These are phyloP conservation scores for Tupiocoris notatus DNA, from an alignment of 2,888 invertebrate species.

Conservation along the genomic window DNA sequence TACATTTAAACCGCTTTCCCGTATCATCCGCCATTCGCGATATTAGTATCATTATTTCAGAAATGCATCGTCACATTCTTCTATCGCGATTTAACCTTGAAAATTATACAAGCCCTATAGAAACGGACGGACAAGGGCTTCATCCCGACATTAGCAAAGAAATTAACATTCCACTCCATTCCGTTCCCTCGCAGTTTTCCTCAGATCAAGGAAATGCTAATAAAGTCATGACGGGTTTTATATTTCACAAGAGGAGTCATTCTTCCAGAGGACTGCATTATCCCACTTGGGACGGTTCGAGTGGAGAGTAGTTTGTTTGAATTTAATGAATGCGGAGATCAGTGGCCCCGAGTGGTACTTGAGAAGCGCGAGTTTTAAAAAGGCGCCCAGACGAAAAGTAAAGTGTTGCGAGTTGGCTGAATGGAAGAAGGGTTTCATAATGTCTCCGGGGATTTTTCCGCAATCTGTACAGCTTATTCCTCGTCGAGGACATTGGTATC, in stretches of 20 bases:
- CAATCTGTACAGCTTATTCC: background rate
- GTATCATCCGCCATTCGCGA: too few relatives aligned
- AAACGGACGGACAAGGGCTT: background rate
- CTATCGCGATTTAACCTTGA: too few relatives aligned
- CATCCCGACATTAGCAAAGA: background rate
- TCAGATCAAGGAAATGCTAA: background rate
- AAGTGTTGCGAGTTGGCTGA: background rate
- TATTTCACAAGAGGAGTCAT: background rate
- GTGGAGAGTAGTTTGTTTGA: slow-evolving; percentile 21
- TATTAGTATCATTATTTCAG: too few relatives aligned
- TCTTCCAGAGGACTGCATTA: slow-evolving; percentile 21
- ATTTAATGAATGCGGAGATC: slow-evolving; percentile 34
- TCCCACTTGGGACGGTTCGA: background rate
- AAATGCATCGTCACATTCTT: too few relatives aligned
- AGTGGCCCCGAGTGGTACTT: slow-evolving; percentile 31
- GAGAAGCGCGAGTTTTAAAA: background rate
- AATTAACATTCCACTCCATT: background rate
- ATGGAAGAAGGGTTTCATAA: background rate
- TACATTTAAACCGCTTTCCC: too few relatives aligned
- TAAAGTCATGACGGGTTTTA: slow-evolving; percentile 3
- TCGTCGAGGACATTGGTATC: too few relatives aligned
- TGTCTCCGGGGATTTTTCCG: background rate
- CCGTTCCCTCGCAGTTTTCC: background rate
- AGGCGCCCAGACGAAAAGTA: too few relatives aligned
- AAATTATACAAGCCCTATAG: too few relatives aligned